Conservation (phyloP, 2,797 vertebrate genomes). For the Anas capensis region DNA sequence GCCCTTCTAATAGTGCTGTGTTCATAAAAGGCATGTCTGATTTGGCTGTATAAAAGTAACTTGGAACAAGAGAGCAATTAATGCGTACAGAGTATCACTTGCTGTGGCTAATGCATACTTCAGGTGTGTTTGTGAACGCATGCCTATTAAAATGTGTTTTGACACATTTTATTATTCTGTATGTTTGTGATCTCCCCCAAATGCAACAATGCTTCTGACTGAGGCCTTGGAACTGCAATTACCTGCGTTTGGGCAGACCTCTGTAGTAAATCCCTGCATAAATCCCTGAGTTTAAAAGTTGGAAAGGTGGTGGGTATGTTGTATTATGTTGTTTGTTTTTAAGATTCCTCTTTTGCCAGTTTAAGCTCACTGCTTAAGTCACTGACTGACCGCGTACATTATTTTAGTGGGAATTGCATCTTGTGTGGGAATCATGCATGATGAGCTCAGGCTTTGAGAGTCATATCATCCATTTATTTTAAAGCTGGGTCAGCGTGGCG, state of each 20-base stretch:
- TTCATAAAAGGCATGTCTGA: background rate
- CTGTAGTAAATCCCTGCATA: background rate
- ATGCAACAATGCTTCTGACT: background rate
- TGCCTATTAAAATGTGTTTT: background rate
- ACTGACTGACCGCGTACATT: background rate
- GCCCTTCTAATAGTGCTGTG: background rate
- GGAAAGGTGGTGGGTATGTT: background rate
- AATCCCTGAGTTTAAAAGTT: background rate
- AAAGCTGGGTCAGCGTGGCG: background rate
- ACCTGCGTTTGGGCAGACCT: background rate
- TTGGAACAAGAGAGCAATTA: background rate
- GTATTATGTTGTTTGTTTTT: background rate
- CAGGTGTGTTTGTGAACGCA: background rate
- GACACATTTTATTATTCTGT: rapidly evolving
- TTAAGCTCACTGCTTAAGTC: background rate
- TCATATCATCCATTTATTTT: background rate
- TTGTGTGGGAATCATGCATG: background rate
- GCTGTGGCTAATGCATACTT: background rate
- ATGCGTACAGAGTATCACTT: background rate
- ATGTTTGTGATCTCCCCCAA: background rate
- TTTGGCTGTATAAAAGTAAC: background rate
- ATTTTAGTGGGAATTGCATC: background rate
- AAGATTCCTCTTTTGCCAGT: background rate
- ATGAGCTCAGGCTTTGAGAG: background rate
- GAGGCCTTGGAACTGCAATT: background rate